Conservation (phyloP, 2,888 invertebrate species). For the Troides helena region DNA sequence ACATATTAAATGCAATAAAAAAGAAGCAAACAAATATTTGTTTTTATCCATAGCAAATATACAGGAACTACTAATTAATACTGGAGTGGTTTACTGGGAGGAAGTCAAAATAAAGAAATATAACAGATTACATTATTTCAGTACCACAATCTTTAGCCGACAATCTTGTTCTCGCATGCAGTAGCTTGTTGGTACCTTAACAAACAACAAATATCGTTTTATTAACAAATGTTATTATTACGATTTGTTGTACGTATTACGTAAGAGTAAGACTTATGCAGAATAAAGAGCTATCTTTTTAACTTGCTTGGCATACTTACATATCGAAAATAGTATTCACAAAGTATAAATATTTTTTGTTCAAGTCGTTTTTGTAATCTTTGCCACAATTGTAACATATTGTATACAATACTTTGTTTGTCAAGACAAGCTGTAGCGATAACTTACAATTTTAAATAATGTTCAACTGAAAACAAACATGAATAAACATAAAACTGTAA, state of each 20-base stretch:
- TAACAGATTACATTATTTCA: constrained; percentile 27
- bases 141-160: constrained; percentile 23
- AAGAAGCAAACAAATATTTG: not conserved
- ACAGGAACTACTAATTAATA: not conserved
- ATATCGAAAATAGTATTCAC: not conserved
- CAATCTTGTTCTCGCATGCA: constrained; percentile 24
- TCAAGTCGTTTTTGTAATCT: not conserved
- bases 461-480: constrained; percentile 9
- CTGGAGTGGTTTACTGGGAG: not conserved
- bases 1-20: not conserved
- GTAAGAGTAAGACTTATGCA: not conserved
- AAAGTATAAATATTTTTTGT: not conserved
- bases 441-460: constrained; percentile 2
- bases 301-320: constrained; percentile 10
- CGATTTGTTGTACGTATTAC: not conserved
- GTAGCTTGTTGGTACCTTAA: constrained; percentile 12
- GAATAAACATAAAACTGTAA: not conserved
- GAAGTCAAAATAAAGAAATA: constrained; percentile 20
- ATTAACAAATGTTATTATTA: constrained; percentile 7
- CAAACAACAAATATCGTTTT: not conserved
- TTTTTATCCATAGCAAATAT: constrained; percentile 19
- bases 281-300: not conserved
- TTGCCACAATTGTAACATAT: not conserved
- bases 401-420: not conserved
- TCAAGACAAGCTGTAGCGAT: not conserved